Evolutionary conservation across 2,797 vertebrate species (phyloP).

Genomic region (Sebastes nivosus): DNA sequence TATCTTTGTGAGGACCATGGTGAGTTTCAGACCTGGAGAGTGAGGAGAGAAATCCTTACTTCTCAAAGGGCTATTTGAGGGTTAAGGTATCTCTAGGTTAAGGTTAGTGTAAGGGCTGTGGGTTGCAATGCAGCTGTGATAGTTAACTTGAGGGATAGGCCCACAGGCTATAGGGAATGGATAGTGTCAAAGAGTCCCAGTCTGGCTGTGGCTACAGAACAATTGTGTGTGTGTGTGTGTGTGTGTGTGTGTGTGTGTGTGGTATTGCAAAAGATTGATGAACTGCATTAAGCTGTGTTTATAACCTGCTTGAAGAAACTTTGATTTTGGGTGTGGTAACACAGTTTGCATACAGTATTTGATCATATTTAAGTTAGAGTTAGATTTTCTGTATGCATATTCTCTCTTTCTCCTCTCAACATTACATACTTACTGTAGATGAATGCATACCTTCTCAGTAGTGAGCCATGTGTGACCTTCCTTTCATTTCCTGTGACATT

Average conservation of each 20-base stretch:
- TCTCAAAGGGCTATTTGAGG: not conserved
- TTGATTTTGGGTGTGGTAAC: not conserved
- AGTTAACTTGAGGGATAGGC: not conserved
- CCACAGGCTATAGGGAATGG: not conserved
- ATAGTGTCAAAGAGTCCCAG: not conserved
- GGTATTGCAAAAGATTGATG: not conserved
- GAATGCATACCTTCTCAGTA: not conserved
- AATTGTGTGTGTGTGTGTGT: too few relatives aligned
- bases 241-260: too few relatives aligned
- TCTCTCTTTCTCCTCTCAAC: not conserved
- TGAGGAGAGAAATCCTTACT: not conserved
- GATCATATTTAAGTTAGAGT: not conserved
- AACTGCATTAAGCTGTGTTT: not conserved
- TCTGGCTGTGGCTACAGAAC: too few relatives aligned
- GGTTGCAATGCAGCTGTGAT: not conserved
- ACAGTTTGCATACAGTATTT: not conserved
- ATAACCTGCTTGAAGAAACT: not conserved
- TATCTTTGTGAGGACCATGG: not conserved
- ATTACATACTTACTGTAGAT: not conserved
- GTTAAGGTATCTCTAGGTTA: not conserved
- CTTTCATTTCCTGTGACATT: constrained; percentile 20
- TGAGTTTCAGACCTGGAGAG: not conserved
- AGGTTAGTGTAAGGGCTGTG: not conserved
- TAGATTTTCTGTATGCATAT: not conserved
- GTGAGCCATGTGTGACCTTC: not conserved